Evolutionary conservation across 2,888 invertebrate species (phyloP).

Genomic region (Yponomeuta plumbellus): DNA sequence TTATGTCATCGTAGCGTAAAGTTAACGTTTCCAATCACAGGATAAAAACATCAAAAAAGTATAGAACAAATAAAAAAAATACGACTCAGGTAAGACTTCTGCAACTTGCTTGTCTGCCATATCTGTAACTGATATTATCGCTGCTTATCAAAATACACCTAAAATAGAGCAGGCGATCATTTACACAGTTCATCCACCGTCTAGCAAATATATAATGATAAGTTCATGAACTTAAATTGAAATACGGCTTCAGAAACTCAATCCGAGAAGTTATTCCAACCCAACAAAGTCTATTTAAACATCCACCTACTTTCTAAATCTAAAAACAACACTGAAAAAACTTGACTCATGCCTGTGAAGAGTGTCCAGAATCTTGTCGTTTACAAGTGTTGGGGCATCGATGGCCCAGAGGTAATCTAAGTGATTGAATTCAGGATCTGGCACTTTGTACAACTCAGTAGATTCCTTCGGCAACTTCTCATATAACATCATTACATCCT

Average conservation of each 20-base stretch:
- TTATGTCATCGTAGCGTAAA: too few relatives aligned
- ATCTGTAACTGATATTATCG: not conserved
- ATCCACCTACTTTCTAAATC: not conserved
- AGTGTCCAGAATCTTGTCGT: constrained; percentile 60
- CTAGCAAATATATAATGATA: not conserved
- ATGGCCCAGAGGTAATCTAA: constrained; percentile 83
- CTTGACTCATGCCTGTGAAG: not conserved
- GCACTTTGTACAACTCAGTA: constrained; percentile 73
- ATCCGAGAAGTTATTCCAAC: not conserved
- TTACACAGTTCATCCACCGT: not conserved
- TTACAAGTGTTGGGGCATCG: constrained; percentile 77
- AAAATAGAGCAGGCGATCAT: not conserved
- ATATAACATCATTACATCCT: constrained; percentile 75
- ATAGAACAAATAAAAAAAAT: too few relatives aligned
- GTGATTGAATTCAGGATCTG: constrained; percentile 81
- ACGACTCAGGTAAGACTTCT: too few relatives aligned
- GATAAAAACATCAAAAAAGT: too few relatives aligned
- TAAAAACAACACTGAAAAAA: not conserved
- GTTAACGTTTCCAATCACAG: too few relatives aligned
- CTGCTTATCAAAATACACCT: not conserved
- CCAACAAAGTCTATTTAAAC: not conserved
- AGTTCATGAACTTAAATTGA: not conserved
- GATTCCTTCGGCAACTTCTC: constrained; percentile 59
- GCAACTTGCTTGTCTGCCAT: not conserved
- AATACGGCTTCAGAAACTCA: not conserved